Base-by-base conservation (phyloP, 2,888 invertebrate genomes). In the Drosophila mulleri region DNA sequence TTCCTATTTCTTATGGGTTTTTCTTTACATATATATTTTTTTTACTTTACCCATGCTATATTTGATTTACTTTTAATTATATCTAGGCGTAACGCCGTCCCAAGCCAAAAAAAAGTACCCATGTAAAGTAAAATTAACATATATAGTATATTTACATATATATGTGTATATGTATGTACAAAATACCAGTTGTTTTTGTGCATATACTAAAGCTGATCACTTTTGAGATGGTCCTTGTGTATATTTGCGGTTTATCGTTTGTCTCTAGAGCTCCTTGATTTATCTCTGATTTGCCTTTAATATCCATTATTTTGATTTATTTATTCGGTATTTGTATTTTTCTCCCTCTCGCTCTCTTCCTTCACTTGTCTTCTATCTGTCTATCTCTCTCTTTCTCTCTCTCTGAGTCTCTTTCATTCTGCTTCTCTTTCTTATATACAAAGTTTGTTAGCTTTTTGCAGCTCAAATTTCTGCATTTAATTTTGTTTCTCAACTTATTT, bases 181-280 rank as follows among this genome's bases (percentile, higher is more conserved):
- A 29, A 52, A 60, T 48, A 32, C 58, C 57, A 35, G n/a, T 50
- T 35, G 12, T 65, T 62, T 47, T 58, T 73, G 62, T 69, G 62
- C 56, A 59, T 62, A 69, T 69, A 60, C 63, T 58, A 69, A 94
- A 57, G 94, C 94, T 95, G 95, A 96, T 96, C 96, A 96, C 96
- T 96, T 96, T 96, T 96, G 97, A 97, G 96, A 96, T 97, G 97
- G 96, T 97, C 96, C 96, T 96, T 96, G 96, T 92, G 91, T 92
- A 92, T 88, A 92, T 91, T 91, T 88, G 90, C 89, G 90, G 82
- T 66, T 77, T 78, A 42, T 72, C 48, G 69, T 63, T 73, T 62
- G 50, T 52, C 67, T 67, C 60, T 70, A 65, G 63, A 62, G 57
- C 52, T 67, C 47, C 66, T 52, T 53, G 78, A 50, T 44, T 41